Base-by-base conservation (phyloP, 2,797 vertebrate species). In the Poecile montanus region DNA sequence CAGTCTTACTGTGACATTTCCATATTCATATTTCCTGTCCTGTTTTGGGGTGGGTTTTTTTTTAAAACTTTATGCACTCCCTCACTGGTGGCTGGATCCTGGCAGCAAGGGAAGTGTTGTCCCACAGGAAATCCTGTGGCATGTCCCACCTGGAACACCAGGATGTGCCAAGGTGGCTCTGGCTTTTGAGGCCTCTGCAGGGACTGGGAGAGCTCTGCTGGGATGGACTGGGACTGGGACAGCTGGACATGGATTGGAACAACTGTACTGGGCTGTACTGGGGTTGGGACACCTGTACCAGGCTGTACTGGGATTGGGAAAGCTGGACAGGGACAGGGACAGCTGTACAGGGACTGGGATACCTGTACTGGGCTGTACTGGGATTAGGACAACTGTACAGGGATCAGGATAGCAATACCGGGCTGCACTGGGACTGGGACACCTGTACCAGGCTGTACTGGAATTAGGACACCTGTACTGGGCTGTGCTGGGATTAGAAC, bases 331-430 rank as follows among this genome's bases (percentile, higher is more conserved):
- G 34, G 34, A 34, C 34, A 34, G 34, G 34, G 34, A 34, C 34
- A 34, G 34, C 34, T 34, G 34, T 7, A 34, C 34, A 34, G 34
- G 34, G 34, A 34, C 34, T 34, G 34, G 34, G 2, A 36, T 36
- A n/a, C 0, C 7, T 11, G 9, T 7, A 22, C 16, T 20, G 10
- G 30, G 7, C 34, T 34, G 34, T 34, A 34, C 34, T 3, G 8
- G 25, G 10, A 36, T 8, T 36, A 9, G 36, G 10, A 57, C 10
- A 72, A 0, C 29, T 40, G 29, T n/a, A n/a, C n/a, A n/a, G n/a
- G n/a, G n/a, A n/a, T n/a, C n/a, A n/a, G n/a, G n/a, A n/a, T n/a
- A n/a, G n/a, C n/a, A n/a, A n/a, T 2, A 9, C 56, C 4, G 18
- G 30, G n/a, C 3, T 22, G 30, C 32, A 42, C 27, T 7, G 20